Conservation (phyloP, 1,140 invertebrate genomes). For the Protaetia brevitarsis region DNA sequence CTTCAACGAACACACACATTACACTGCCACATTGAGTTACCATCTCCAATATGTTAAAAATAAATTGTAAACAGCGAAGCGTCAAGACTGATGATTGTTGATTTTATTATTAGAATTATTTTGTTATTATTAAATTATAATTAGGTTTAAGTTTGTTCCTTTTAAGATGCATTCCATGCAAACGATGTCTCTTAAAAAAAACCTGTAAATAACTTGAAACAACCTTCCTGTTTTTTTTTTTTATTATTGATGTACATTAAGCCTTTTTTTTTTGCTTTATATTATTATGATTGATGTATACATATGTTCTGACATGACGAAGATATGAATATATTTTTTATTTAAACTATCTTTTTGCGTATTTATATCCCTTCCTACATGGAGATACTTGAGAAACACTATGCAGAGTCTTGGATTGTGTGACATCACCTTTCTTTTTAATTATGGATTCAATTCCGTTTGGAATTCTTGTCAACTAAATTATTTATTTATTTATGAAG, state of each 20-base stretch:
- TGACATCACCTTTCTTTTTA: too few relatives aligned
- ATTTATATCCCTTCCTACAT: too few relatives aligned
- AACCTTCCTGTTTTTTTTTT: constrained; percentile 17
- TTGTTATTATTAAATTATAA: constrained; percentile 48
- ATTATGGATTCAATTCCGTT: too few relatives aligned
- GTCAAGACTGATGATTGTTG: constrained; percentile 49
- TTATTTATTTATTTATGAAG: too few relatives aligned
- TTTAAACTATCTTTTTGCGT: constrained; percentile 4
- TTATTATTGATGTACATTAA: constrained; percentile 23
- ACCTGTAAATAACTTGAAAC: constrained; percentile 25
- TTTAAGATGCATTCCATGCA: constrained; percentile 28
- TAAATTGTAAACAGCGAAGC: constrained; percentile 35
- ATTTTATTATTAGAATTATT: constrained; percentile 45
- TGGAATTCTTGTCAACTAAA: too few relatives aligned
- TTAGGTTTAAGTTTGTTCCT: constrained; percentile 45
- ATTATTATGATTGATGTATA: too few relatives aligned
- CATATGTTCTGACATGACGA: constrained; percentile 21
- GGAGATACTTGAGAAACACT: too few relatives aligned
- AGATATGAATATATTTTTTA: constrained; percentile 23
- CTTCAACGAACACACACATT: too few relatives aligned
- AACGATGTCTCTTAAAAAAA: constrained; percentile 23
- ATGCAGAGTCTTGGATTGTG: too few relatives aligned
- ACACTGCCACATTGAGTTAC: constrained; percentile 48
- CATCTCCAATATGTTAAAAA: constrained; percentile 38
- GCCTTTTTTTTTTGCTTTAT: too few relatives aligned